Base-by-base conservation (phyloP, 2,113 vertebrate genomes). In the Embiotoca jacksoni region DNA sequence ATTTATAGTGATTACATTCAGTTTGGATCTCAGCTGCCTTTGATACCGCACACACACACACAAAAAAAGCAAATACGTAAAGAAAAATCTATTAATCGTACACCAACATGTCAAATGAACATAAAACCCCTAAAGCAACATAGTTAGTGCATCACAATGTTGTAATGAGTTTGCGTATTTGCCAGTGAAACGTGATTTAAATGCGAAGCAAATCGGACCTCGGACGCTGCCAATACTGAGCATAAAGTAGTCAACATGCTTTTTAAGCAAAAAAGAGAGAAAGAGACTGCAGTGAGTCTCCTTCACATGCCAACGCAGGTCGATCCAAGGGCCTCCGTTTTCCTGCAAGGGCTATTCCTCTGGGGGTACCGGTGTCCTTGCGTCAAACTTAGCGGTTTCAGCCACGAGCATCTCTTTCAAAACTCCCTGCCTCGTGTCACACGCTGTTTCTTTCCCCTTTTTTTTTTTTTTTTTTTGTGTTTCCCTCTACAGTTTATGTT, bases 361-460 rank as follows among this genome's bases (percentile, higher is more conserved):
- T 33, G 73, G 31, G 82, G 71, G 72, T 78, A 59, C 83, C 30
- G 53, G 1, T 74, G 73, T 73, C 78, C 84, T 80, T 87, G 76
- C 62, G 67, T 71, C 49, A 62, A 77, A 56, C n/a, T 53, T 7
- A 66, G 59, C 81, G 30, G 23, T 54, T 70, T 31, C 61, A 56
- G 73, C 70, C 75, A 16, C 14, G 13, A 62, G 54, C 71, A 46
- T 62, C 68, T 55, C 61, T n/a, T 11, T 6, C 61, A 59, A 61
- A 59, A 75, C 23, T 53, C 58, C 15, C 55, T 41, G 32, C 63
- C 56, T 64, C 53, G 70, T 77, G 61, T 73, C 76, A 59, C 36
- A 59, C 58, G 1, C 16, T 2, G 1, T 32, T 75, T 47, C 49
- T 30, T 32, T 47, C 32, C n/a, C 41, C 37, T 31, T 47, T 66